Evolutionary conservation across 2,888 invertebrate genomes (phyloP).

Genomic region (Hartigia nigra): DNA sequence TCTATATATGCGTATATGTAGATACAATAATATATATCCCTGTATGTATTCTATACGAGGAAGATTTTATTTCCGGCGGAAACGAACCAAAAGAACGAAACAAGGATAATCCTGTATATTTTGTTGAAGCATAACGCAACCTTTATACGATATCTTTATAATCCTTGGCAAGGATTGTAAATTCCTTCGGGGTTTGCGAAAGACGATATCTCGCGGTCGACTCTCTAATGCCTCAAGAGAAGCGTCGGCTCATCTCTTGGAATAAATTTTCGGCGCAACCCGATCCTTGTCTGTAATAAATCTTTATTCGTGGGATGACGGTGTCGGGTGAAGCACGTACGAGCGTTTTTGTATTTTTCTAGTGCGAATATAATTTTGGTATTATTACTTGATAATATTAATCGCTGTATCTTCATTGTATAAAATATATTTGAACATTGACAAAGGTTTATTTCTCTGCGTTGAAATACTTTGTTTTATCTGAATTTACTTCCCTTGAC

Average conservation of each 20-base stretch:
- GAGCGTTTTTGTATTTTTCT: conserved; percentile 27
- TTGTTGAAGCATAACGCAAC: not conserved
- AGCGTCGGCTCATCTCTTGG: not conserved
- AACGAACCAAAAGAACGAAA: not conserved
- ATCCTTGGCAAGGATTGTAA: not conserved
- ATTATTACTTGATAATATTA: too few species aligned
- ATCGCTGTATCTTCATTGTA: too few species aligned
- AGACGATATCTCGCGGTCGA: not conserved
- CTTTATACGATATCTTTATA: not conserved
- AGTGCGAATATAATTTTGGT: too few species aligned
- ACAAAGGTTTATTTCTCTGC: not conserved
- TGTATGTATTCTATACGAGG: too few species aligned
- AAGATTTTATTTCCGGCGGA: not conserved
- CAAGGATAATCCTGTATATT: not conserved
- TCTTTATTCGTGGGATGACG: not conserved
- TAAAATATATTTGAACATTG: not conserved
- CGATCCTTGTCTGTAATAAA: not conserved
- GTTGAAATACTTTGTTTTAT: not conserved
- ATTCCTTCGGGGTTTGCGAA: not conserved
- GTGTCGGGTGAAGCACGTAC: not conserved
- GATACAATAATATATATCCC: not conserved
- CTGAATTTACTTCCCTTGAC: not conserved
- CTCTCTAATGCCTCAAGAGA: not conserved
- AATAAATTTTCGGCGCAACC: conserved; percentile 1
- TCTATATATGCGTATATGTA: not conserved